These are phyloP conservation scores for Eutolmus rufibarbis DNA, from an alignment of 2,888 invertebrate species.

Conservation along the genomic window DNA sequence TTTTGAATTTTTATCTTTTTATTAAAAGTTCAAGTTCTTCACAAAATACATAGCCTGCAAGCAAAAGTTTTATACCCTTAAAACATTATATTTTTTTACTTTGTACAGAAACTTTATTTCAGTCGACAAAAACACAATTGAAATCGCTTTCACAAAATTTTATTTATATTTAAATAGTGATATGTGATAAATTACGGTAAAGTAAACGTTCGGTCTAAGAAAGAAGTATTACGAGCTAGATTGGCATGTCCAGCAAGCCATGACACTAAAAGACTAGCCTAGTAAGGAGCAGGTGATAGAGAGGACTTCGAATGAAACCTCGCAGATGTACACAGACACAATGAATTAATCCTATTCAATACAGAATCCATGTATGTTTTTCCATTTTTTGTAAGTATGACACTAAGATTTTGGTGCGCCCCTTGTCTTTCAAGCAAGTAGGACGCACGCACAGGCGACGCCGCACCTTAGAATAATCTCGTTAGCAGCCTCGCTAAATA, in stretches of 20 bases:
- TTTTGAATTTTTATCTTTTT: not conserved
- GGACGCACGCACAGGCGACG: not conserved
- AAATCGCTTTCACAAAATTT: not conserved
- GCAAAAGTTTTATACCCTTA: not conserved
- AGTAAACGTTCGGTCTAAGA: not conserved
- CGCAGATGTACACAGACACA: not conserved
- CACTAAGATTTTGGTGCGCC: constrained; percentile 1
- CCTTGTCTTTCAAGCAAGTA: not conserved
- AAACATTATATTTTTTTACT: not conserved
- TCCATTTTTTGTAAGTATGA: constrained; percentile 14
- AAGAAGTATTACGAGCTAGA: not conserved
- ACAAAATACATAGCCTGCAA: not conserved
- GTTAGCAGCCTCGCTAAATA: constrained; percentile 59
- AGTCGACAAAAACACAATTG: not conserved
- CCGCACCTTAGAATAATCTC: constrained; percentile 7
- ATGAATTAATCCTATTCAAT: not conserved
- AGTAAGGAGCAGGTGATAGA: not conserved
- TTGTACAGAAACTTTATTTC: not conserved
- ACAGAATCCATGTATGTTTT: not conserved
- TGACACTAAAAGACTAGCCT: not conserved
- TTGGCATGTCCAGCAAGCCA: constrained; percentile 47
- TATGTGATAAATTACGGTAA: constrained; percentile 34
- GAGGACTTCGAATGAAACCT: constrained; percentile 13
- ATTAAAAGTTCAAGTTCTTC: no score
- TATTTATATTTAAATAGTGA: constrained; percentile 26